Evolutionary conservation across 2,888 invertebrate species (phyloP).

Genomic region (Drosophila mayaguana): DNA sequence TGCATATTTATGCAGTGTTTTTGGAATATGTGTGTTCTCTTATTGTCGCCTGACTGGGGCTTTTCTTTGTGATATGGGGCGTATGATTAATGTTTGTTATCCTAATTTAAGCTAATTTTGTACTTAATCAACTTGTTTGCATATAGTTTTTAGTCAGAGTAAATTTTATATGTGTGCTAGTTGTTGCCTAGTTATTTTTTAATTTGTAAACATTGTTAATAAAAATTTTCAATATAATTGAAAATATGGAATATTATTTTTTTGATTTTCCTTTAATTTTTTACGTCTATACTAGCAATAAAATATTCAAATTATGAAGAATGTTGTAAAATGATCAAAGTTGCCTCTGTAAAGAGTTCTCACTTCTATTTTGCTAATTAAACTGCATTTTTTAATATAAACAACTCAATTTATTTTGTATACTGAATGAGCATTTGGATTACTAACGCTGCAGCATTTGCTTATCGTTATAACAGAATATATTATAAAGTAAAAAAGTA

Average conservation of each 20-base stretch:
- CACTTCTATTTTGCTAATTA: neutral
- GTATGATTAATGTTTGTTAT: conserved; percentile 44
- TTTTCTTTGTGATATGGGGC: conserved; percentile 40
- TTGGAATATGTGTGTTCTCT: conserved; percentile 11
- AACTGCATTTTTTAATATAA: neutral
- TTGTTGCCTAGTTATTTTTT: no score
- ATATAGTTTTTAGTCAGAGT: no score
- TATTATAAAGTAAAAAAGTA: no score
- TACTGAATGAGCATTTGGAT: neutral
- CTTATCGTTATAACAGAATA: neutral
- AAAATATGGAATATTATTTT: neutral
- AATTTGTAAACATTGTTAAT: no score
- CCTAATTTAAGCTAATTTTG: no score
- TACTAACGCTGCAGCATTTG: neutral
- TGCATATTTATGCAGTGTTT: conserved; percentile 24
- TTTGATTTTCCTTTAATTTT: no score
- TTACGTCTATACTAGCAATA: neutral
- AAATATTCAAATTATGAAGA: neutral
- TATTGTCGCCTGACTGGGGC: conserved; percentile 52
- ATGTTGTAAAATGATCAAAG: no score
- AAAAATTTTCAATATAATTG: no score
- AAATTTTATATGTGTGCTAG: no score
- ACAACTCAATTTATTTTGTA: neutral
- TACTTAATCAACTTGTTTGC: no score
- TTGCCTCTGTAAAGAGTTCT: neutral